Conservation (phyloP, 2,113 vertebrate species). For the Jaculus jaculus region DNA sequence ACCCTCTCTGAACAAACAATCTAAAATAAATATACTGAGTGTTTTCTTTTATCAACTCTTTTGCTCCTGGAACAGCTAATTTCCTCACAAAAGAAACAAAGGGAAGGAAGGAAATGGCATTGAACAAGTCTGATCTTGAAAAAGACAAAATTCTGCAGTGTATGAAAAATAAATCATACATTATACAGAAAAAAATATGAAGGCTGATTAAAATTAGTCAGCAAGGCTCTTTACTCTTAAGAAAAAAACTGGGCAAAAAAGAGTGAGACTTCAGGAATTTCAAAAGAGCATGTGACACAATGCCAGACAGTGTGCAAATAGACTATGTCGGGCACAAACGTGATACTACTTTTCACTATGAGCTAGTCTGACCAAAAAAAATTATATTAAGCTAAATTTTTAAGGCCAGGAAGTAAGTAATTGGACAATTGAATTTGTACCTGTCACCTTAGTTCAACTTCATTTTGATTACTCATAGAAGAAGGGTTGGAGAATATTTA, state of each 20-base stretch:
- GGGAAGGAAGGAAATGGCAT: constrained; percentile 23
- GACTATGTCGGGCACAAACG: constrained; percentile 30
- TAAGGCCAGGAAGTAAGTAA: constrained; percentile 37
- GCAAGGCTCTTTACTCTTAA: background rate
- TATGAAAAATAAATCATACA: background rate
- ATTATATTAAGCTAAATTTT: constrained; percentile 1
- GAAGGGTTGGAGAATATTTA: background rate
- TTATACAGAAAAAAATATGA: background rate
- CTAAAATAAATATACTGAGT: background rate
- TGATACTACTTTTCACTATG: constrained; percentile 16
- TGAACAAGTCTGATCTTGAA: constrained; percentile 7
- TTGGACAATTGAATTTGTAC: background rate
- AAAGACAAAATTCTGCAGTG: constrained; percentile 45
- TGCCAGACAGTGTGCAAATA: background rate
- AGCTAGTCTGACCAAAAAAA: background rate
- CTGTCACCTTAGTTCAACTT: background rate
- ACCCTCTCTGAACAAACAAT: background rate
- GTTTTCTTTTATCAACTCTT: constrained; percentile 21
- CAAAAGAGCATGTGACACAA: background rate
- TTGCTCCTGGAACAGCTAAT: constrained; percentile 31
- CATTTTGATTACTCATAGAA: background rate
- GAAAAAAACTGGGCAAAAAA: constrained; percentile 8
- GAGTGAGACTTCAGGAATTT: constrained; percentile 23
- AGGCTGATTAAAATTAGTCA: constrained; percentile 22
- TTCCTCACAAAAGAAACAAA: constrained; percentile 47